Evolutionary conservation across 1,140 invertebrate species (phyloP).

Genomic region (Neodiprion virginianus): DNA sequence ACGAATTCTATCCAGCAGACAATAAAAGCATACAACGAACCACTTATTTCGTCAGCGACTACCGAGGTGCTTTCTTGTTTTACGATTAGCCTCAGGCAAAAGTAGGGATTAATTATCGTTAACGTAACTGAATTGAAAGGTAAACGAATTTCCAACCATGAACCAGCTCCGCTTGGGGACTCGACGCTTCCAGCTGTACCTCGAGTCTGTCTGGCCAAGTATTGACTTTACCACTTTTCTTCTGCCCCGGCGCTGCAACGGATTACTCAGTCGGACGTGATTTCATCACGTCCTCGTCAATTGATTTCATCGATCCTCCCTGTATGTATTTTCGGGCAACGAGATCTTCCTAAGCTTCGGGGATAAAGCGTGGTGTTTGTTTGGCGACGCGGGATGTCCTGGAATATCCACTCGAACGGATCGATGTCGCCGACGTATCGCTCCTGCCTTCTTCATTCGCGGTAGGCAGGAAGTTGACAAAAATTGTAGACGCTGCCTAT

Average conservation of each 20-base stretch:
- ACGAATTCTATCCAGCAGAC: neutral
- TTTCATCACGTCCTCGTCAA: slow-evolving; percentile 9
- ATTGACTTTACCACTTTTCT: slow-evolving; percentile 16
- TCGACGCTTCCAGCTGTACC: slow-evolving; percentile 7
- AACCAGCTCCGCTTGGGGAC: neutral
- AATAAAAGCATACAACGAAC: neutral
- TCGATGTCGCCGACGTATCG: too few relatives aligned
- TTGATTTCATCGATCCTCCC: slow-evolving; percentile 17
- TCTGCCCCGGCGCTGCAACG: neutral
- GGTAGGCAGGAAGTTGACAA: too few relatives aligned
- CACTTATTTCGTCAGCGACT: neutral
- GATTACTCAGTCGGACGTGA: slow-evolving; percentile 14
- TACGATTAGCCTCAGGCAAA: slow-evolving; percentile 7
- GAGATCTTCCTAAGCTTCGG: neutral
- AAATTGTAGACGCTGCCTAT: too few relatives aligned
- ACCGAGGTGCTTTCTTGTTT: neutral
- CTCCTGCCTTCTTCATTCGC: too few relatives aligned
- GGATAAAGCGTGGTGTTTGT: too few relatives aligned
- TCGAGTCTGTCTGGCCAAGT: neutral
- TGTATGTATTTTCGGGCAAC: neutral
- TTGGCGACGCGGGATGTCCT: too few relatives aligned
- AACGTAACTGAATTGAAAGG: too few relatives aligned
- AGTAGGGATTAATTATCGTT: neutral
- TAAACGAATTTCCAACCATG: too few relatives aligned
- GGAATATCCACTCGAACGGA: too few relatives aligned